Conservation (phyloP, 2,113 vertebrate genomes). For the Oplegnathus fasciatus region DNA sequence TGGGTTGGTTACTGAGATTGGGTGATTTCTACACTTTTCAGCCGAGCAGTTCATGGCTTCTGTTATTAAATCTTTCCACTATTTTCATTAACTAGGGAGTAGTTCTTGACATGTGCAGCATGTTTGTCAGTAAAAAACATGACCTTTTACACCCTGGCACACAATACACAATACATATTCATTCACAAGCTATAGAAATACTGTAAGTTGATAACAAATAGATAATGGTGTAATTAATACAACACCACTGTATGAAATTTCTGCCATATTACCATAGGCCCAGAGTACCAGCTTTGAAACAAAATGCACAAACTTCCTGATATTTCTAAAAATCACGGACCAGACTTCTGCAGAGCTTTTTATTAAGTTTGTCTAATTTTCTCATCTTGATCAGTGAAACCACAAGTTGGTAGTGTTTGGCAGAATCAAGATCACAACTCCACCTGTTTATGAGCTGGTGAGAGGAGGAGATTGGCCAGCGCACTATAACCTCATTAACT, state of each 20-base stretch:
- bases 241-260: background rate
- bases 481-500: background rate
- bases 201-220: background rate
- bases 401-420: background rate
- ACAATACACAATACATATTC: background rate
- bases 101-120: background rate
- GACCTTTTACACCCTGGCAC: background rate
- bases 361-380: background rate
- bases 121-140: background rate
- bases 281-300: background rate
- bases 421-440: background rate
- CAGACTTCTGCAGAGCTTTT: background rate
- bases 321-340: background rate
- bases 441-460: background rate
- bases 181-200: background rate
- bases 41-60: background rate
- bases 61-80: background rate
- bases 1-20: background rate
- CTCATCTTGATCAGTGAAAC: background rate
- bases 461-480: background rate
- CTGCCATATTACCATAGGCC: background rate
- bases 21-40: background rate
- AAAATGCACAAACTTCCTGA: background rate
- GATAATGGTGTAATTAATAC: no score
- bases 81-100: background rate